A percentile compares a stretch with the other conserved stretches of the same genome.
Evolutionary conservation across 2,888 invertebrate genomes (phyloP).

Genomic region (Caenorhabditis virilis): DNA sequence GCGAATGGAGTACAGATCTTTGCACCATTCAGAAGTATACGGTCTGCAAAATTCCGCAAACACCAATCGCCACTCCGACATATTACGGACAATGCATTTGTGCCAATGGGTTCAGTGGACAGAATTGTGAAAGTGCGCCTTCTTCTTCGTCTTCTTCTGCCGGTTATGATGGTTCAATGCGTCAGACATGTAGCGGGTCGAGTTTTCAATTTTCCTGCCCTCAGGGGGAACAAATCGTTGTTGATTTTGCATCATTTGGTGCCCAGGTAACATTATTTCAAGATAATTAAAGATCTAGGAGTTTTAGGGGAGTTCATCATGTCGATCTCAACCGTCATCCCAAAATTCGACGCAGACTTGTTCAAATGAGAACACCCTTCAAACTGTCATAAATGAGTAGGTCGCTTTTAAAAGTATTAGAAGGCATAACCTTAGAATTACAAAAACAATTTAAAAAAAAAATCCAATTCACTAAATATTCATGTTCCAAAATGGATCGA

Average conservation of each 20-base stretch:
- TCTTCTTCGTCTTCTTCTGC: background rate
- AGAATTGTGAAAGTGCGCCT: conserved; percentile 37
- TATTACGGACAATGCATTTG: conserved; percentile 50
- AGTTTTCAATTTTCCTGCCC: conserved; percentile 45
- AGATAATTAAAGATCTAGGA: conserved; percentile 6
- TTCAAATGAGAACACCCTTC: conserved; percentile 40
- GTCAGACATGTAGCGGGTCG: conserved; percentile 20
- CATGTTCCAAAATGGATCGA: no score
- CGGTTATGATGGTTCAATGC: background rate
- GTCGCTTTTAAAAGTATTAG: no score
- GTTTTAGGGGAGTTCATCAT: conserved; percentile 35
- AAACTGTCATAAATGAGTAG: conserved; percentile 42
- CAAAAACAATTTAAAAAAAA: no score
- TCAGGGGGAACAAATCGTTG: conserved; percentile 42
- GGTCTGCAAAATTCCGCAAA: conserved; percentile 35
- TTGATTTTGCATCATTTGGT: conserved; percentile 57
- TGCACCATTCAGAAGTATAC: conserved; percentile 40
- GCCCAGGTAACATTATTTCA: conserved; percentile 20
- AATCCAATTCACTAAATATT: no score
- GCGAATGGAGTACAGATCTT: conserved; percentile 39
- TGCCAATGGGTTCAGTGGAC: conserved; percentile 37
- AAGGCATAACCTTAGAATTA: no score
- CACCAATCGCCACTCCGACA: conserved; percentile 8
- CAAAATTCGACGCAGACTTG: conserved; percentile 31
- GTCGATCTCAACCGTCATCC: conserved; percentile 13